Conservation (phyloP, 2,888 invertebrate species). For the Blomia tropicalis region DNA sequence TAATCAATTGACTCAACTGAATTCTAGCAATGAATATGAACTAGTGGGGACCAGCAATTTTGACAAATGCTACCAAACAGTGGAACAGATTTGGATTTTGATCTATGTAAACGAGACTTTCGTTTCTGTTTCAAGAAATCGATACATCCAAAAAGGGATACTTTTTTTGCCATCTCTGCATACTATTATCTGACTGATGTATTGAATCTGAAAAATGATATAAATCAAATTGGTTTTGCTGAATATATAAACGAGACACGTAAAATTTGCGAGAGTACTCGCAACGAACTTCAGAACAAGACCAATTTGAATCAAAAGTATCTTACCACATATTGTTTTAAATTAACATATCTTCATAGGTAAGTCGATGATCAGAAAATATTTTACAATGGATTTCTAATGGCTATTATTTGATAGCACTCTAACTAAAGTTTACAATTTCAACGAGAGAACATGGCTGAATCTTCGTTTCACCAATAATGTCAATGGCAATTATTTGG, state of each 20-base stretch:
- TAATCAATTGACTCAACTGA: background rate
- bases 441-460: slow-evolving; percentile 22
- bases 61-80: slow-evolving; percentile 30
- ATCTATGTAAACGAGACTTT: slow-evolving; percentile 30
- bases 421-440: slow-evolving; percentile 21
- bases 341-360: slow-evolving; percentile 20
- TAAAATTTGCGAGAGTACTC: slow-evolving; percentile 20
- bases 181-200: slow-evolving; percentile 34
- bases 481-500: slow-evolving; percentile 36
- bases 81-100: slow-evolving; percentile 33
- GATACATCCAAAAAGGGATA: slow-evolving; percentile 17
- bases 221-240: background rate
- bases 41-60: slow-evolving; percentile 34
- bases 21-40: slow-evolving; percentile 19
- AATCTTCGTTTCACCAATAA: slow-evolving; percentile 27
- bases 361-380: background rate
- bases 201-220: background rate
- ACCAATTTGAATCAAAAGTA: slow-evolving; percentile 23
- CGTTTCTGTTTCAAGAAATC: slow-evolving; percentile 30
- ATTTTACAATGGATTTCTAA: background rate
- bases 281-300: slow-evolving; percentile 1
- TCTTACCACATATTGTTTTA: slow-evolving; percentile 21
- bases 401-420: slow-evolving; percentile 8
- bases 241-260: background rate
- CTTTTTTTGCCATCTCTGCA: slow-evolving; percentile 39